phyloP scores from a whole-genome alignment of 2,113 vertebrate species.

The Ceyx margarethae region DNA sequence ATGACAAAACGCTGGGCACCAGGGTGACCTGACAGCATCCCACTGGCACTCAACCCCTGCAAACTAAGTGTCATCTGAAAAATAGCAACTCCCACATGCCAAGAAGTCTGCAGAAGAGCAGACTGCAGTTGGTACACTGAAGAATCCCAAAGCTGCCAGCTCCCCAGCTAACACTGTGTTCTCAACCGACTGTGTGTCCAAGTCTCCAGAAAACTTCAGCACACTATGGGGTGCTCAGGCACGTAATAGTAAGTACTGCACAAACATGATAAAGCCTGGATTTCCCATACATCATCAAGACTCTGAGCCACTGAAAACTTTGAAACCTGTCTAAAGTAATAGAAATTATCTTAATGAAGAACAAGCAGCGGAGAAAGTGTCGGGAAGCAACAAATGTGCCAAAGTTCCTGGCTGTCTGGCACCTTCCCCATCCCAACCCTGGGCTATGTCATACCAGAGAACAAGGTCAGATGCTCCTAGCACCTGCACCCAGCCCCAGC shows the following conservation, averaged over 20 bases:
- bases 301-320: background rate
- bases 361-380: background rate
- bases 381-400: background rate
- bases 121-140: accelerated
- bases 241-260: background rate
- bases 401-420: background rate
- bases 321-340: background rate
- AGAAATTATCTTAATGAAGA: background rate
- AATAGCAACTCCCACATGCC: background rate
- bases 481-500: background rate
- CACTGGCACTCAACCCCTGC: background rate
- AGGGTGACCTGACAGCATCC: background rate
- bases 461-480: background rate
- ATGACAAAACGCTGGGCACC: background rate
- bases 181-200: background rate
- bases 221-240: accelerated
- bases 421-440: background rate
- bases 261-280: background rate
- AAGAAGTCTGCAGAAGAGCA: background rate
- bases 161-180: background rate
- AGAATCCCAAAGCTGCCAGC: background rate
- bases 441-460: accelerated
- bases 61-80: background rate
- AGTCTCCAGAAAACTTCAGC: too few species aligned
- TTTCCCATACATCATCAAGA: background rate